Percentiles rank a stretch among this genome's conserved stretches.
Conservation (phyloP, 1,140 invertebrate species). For the Melipona quadrifasciata region DNA sequence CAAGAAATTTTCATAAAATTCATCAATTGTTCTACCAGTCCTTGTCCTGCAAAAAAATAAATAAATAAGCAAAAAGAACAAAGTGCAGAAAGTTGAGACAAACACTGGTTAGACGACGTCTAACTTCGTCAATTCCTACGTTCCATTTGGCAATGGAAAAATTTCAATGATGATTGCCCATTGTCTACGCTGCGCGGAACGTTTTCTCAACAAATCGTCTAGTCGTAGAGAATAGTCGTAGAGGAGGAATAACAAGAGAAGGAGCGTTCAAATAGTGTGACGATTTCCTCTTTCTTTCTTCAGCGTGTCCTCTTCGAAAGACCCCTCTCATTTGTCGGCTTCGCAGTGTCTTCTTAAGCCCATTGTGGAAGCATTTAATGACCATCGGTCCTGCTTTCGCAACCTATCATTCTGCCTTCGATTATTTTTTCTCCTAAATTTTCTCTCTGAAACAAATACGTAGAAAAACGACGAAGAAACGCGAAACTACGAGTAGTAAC, state of each 20-base stretch:
- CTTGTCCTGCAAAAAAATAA: neutral
- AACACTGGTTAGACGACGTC: neutral
- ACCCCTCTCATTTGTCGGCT: neutral
- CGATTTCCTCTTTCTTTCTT: slow-evolving; percentile 24
- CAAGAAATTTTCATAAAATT: neutral
- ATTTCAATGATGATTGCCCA: neutral
- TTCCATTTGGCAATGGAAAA: neutral
- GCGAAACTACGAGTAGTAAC: too few species aligned
- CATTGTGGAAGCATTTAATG: too few species aligned
- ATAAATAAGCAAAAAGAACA: neutral
- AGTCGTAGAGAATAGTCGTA: neutral
- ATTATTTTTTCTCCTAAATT: fast-evolving
- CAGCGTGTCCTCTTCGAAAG: neutral
- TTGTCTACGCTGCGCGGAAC: neutral
- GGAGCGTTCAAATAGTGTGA: slow-evolving; percentile 21
- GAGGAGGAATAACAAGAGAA: neutral
- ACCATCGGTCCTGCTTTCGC: too few species aligned
- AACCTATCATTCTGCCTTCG: too few species aligned
- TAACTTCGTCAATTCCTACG: neutral
- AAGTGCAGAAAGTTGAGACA: neutral
- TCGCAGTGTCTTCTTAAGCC: neutral
- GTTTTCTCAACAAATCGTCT: slow-evolving; percentile 4
- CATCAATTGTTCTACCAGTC: neutral
- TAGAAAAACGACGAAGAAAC: neutral
- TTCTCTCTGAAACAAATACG: neutral